Conservation (phyloP, 2,797 vertebrate genomes). For the Sylvia borin region DNA sequence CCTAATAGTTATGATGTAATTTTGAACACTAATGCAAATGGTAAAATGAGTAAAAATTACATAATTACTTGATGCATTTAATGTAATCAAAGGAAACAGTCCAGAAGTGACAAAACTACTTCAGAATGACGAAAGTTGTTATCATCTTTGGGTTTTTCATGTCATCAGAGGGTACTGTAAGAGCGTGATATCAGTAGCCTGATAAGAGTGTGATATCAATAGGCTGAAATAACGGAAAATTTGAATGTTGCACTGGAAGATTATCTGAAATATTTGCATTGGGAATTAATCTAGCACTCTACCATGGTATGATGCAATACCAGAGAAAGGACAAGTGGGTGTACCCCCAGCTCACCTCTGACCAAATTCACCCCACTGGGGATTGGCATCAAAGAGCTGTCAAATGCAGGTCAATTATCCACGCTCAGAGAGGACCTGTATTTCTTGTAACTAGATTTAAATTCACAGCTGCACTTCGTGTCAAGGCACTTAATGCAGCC, state of each 20-base stretch:
- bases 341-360: background rate
- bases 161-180: background rate
- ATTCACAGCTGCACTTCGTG: background rate
- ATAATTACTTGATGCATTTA: background rate
- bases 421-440: background rate
- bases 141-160: background rate
- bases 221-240: too few species aligned
- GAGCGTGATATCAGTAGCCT: background rate
- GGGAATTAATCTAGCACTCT: background rate
- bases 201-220: background rate
- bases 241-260: background rate
- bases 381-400: background rate
- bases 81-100: background rate
- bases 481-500: background rate
- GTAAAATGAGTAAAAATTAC: background rate
- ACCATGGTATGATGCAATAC: too few species aligned
- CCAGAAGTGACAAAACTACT: background rate
- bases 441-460: background rate
- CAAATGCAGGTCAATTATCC: background rate
- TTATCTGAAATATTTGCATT: background rate
- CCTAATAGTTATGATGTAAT: background rate
- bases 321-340: background rate
- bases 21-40: background rate
- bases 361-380: background rate
- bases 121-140: background rate